Evolutionary conservation across 2,888 invertebrate species (phyloP).

Genomic region (Agrochola litura): DNA sequence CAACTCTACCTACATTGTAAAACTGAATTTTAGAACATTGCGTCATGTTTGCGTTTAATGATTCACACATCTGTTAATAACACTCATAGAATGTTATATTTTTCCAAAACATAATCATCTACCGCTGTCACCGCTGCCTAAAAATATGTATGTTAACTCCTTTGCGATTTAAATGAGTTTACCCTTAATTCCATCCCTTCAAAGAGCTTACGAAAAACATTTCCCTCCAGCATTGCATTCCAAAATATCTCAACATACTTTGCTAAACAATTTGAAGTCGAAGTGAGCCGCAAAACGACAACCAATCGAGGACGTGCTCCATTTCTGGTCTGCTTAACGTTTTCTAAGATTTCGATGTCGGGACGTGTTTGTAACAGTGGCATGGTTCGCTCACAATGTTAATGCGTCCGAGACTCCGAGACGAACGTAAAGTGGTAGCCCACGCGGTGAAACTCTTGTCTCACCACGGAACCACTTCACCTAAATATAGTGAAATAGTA

Average conservation of each 20-base stretch:
- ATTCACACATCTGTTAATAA: not conserved
- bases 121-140: not conserved
- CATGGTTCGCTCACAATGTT: slow-evolving; percentile 66
- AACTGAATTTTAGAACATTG: not conserved
- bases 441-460: slow-evolving; percentile 62
- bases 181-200: slow-evolving; percentile 29
- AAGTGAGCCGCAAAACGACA: slow-evolving; percentile 48
- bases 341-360: slow-evolving; percentile 49
- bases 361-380: slow-evolving; percentile 64
- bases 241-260: slow-evolving; percentile 42
- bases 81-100: not conserved
- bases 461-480: slow-evolving; percentile 63
- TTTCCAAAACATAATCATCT: slow-evolving; percentile 5
- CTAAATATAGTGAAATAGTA: slow-evolving; percentile 53
- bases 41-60: not conserved
- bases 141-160: slow-evolving; percentile 31
- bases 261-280: slow-evolving; percentile 47
- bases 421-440: slow-evolving; percentile 67
- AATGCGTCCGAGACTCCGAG: slow-evolving; percentile 57
- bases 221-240: slow-evolving; percentile 24
- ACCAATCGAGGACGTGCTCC: slow-evolving; percentile 58
- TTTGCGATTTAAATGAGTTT: slow-evolving; percentile 48
- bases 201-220: slow-evolving; percentile 46
- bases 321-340: slow-evolving; percentile 54
- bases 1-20: not conserved